Conservation (phyloP, 2,797 vertebrate genomes). For the Dipus sagitta region DNA sequence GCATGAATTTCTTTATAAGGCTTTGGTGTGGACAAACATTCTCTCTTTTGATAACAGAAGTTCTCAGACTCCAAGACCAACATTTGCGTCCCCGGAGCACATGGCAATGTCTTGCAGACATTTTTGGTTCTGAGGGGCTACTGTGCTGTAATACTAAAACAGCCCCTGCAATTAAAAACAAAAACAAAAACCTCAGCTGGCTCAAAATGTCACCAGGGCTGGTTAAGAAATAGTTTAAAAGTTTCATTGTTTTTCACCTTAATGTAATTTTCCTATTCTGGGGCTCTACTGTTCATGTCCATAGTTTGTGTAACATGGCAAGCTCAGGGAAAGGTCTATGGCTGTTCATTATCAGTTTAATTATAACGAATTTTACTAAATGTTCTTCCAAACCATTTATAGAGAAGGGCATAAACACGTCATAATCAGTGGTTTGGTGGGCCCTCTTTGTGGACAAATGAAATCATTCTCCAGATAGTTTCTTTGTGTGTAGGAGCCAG, state of each 20-base stretch:
- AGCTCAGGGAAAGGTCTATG: constrained; percentile 4
- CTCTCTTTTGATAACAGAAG: constrained; percentile 18
- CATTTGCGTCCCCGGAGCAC: neutral
- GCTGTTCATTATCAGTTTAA: neutral
- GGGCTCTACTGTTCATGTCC: neutral
- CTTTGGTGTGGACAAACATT: neutral
- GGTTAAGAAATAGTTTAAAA: neutral
- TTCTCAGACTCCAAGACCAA: neutral
- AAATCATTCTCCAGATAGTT: constrained; percentile 8
- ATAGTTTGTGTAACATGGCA: neutral
- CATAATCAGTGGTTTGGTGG: neutral
- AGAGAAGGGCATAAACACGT: neutral
- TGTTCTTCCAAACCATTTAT: neutral
- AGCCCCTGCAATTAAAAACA: neutral
- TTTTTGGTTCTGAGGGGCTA: constrained; percentile 32
- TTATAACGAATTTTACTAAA: constrained; percentile 6
- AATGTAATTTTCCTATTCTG: neutral
- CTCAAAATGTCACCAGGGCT: neutral
- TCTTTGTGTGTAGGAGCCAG: neutral
- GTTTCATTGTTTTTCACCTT: constrained; percentile 29
- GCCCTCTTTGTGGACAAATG: neutral
- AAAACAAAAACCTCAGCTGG: neutral
- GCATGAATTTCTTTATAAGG: constrained; percentile 17
- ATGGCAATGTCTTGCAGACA: neutral
- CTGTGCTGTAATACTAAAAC: no score